phyloP scores from a whole-genome alignment of 2,888 invertebrate species.

The Cerastis rubricosa region DNA sequence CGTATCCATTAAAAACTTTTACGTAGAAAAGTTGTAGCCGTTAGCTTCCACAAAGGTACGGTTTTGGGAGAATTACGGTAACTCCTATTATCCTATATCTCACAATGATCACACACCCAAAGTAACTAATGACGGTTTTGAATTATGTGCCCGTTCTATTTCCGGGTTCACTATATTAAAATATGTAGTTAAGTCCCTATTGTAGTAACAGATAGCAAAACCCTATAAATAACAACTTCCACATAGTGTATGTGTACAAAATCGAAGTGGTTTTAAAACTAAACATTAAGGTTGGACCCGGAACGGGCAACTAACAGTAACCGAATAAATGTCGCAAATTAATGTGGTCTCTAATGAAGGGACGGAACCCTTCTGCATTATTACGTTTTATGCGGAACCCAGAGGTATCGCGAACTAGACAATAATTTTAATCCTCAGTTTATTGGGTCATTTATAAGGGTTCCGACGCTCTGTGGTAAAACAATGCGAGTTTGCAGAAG shows the following conservation, averaged over 20 bases:
- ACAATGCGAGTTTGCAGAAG: slow-evolving; percentile 47
- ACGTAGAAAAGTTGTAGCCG: slow-evolving; percentile 21
- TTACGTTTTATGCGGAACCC: slow-evolving; percentile 71
- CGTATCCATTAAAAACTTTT: slow-evolving; percentile 24
- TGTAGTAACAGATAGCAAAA: slow-evolving; percentile 34
- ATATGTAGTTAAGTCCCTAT: slow-evolving; percentile 12
- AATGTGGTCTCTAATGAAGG: slow-evolving; percentile 78
- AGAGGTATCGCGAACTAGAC: slow-evolving; percentile 72
- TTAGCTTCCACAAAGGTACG: slow-evolving; percentile 6
- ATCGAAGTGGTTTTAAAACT: slow-evolving; percentile 60
- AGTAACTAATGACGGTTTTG: slow-evolving; percentile 33
- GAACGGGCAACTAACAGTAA: slow-evolving; percentile 62
- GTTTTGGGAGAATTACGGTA: slow-evolving; percentile 27
- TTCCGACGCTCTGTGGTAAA: slow-evolving; percentile 41
- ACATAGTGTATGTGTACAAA: slow-evolving; percentile 47
- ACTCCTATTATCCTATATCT: slow-evolving; percentile 15
- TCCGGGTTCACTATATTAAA: slow-evolving; percentile 17
- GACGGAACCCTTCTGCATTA: slow-evolving; percentile 73
- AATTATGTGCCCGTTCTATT: slow-evolving; percentile 18
- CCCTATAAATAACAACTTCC: slow-evolving; percentile 51
- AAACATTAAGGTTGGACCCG: slow-evolving; percentile 48
- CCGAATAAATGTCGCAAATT: slow-evolving; percentile 75
- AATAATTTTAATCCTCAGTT: slow-evolving; percentile 76
- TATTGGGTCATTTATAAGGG: slow-evolving; percentile 71
- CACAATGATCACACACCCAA: slow-evolving; percentile 19